Base-by-base conservation (phyloP, 2,113 vertebrate genomes). In the Actenoides lindsayi region DNA sequence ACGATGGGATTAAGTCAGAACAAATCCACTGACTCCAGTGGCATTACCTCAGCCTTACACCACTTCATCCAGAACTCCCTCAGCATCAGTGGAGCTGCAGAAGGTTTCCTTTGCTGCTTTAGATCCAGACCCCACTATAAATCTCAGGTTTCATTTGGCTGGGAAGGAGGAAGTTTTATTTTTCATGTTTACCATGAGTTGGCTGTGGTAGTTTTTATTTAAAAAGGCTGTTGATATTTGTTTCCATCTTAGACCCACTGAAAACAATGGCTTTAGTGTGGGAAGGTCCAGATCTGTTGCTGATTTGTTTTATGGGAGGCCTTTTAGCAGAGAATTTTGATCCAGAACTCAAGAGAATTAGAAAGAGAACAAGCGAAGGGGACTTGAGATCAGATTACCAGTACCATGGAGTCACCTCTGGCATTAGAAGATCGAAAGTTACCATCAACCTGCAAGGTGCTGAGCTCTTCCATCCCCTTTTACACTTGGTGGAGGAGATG, bases 1-100 rank as follows among this genome's bases (percentile, higher is more conserved):
- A 92, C 0, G 1, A 37, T 28, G 20, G n/a, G 46, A 91, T 74
- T 87, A 89, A 81, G 65, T 80, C 50, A 42, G 56, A 93, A 87
- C 18, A 92, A 92, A 70, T 62, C 76, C 80, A 42, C 30, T 62
- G 65, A 46, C 28, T 87, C 67, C 31, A 65, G 70, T 42, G 81
- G 73, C 59, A 68, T 95, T 91, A 91, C 91, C 77, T 90, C 95
- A 92, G 80, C 70, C 67, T 91, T 69, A 75, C 65, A 89, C 80
- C 3, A 6, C 69, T 65, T 41, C 59, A 83, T 65, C 63, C 92
- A 94, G 89, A 91, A 50, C n/a, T 80, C 89, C 42, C 74, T 80
- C 10, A 2, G 70, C 89, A 64, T 89, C 89, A 75, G 39, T 1
- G 2, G 65, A 76, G 81, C 57, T 53, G 53, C 25, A 69, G 81